Percentiles rank a stretch among this genome's conserved stretches.
These are phyloP conservation scores for Hemithea aestivaria DNA, from an alignment of 2,888 invertebrate species.

Conservation along the genomic window DNA sequence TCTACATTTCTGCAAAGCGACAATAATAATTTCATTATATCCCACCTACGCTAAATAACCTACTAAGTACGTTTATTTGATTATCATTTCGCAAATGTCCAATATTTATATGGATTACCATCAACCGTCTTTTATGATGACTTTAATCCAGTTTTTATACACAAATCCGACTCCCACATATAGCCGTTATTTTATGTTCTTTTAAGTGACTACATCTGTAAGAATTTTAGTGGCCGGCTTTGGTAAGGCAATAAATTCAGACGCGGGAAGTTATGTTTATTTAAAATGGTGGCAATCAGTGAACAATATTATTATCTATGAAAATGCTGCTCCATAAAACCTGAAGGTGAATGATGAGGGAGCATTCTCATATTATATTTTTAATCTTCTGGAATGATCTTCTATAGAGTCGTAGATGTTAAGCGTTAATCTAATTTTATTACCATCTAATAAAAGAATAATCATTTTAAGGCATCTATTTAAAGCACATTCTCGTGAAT, in stretches of 20 bases:
- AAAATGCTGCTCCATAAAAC: neutral
- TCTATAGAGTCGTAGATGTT: no score
- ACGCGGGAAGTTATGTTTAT: conserved; percentile 4
- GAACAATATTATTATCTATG: conserved; percentile 9
- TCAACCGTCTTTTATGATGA: conserved; percentile 32
- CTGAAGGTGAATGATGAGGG: neutral
- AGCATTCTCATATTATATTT: no score
- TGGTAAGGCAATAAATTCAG: conserved; percentile 6
- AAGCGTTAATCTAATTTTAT: no score
- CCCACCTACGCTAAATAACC: neutral
- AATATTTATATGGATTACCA: conserved; percentile 57
- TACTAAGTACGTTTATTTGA: neutral
- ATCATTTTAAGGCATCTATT: no score
- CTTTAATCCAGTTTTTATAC: conserved; percentile 64
- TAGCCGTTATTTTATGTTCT: conserved; percentile 36
- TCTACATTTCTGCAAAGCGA: no score
- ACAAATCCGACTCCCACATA: conserved; percentile 51
- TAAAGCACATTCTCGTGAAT: no score
- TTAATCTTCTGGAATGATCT: no score
- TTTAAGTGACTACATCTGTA: conserved; percentile 50
- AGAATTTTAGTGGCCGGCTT: conserved; percentile 15
- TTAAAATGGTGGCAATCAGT: conserved; percentile 8
- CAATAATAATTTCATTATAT: no score
- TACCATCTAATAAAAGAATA: no score
- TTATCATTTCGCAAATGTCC: conserved; percentile 50